phyloP scores from a whole-genome alignment of 2,797 vertebrate species.

The Eremophila alpestris region DNA sequence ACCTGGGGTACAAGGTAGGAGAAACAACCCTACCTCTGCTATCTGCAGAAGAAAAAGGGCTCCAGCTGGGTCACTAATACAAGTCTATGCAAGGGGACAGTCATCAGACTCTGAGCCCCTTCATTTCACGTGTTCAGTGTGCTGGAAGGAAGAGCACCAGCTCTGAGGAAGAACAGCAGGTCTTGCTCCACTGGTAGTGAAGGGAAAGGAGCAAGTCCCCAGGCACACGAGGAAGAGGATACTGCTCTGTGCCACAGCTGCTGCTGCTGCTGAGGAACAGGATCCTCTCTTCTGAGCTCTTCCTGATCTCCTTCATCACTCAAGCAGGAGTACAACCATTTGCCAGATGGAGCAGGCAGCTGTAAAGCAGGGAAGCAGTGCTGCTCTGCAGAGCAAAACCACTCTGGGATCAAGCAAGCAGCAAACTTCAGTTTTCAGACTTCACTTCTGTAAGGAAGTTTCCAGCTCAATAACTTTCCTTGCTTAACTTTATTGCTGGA shows the following conservation, averaged over 20 bases:
- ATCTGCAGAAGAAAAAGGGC: neutral
- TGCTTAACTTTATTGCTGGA: conserved; percentile 23
- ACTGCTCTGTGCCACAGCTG: rapidly evolving
- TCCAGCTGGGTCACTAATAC: neutral
- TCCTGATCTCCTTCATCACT: neutral
- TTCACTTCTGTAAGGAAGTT: conserved; percentile 29
- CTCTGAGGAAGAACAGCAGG: neutral
- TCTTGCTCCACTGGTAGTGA: neutral
- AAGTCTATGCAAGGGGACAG: neutral
- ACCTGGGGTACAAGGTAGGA: neutral
- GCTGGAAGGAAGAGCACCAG: neutral
- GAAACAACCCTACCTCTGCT: neutral
- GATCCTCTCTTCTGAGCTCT: neutral
- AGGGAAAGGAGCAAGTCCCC: neutral
- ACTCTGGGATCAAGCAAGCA: neutral
- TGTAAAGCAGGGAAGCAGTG: neutral
- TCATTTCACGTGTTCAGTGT: neutral
- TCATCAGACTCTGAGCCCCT: neutral
- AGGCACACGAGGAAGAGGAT: neutral
- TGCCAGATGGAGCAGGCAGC: conserved; percentile 33
- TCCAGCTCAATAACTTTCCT: conserved; percentile 14
- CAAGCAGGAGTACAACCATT: neutral
- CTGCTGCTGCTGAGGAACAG: neutral
- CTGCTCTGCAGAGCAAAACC: neutral
- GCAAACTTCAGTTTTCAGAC: conserved; percentile 8